Base-by-base conservation (phyloP, 1,140 invertebrate genomes). In the Cephus cinctus region DNA sequence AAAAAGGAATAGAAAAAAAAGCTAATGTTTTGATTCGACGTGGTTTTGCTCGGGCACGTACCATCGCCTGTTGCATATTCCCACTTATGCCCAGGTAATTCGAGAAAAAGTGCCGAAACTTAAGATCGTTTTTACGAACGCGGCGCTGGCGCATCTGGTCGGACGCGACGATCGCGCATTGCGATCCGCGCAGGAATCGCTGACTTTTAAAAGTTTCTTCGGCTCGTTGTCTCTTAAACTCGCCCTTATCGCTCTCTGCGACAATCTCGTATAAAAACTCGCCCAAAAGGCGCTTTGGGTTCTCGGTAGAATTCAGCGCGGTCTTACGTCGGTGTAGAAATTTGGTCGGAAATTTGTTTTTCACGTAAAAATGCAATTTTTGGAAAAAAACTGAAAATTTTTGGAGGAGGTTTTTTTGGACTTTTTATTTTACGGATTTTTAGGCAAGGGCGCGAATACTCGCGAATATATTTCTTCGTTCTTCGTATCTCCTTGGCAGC, bases 201-300 rank as follows among this genome's bases (percentile, higher is more conserved):
- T 14, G 46, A 47, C 43, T 43, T 47, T 48, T 54, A 47, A 44
- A 46, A 47, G 41, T 48, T 57, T 50, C 48, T n/a, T n/a, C n/a
- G n/a, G n/a, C 56, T 59, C 51, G 53, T 57, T 61, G 56, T 54
- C 51, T 63, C 61, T 61, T 59, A 61, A 61, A 47, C 43, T 31
- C 34, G 12, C n/a, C n/a, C n/a, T n/a, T n/a, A 34, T 45, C 43
- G 43, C 27, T 45, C 31, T 23, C 18, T 16, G 35, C n/a, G 6
- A 23, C 5, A 21, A 44, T 14, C 6, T 45, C 30, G n/a, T n/a
- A n/a, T 3, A 3, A 38, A 8, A 4, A 16, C 5, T 20, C 23
- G 30, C 22, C 19, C 42, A 14, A 32, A 32, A 43, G 21, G 6
- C 19, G 38, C 43, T 31, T 45, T 23, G 32, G 32, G 43, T 45